Evolutionary conservation across 2,113 vertebrate genomes (phyloP), one percentile per base, ranked within the genome.

Genomic region (Microtus richardsoni): DNA sequence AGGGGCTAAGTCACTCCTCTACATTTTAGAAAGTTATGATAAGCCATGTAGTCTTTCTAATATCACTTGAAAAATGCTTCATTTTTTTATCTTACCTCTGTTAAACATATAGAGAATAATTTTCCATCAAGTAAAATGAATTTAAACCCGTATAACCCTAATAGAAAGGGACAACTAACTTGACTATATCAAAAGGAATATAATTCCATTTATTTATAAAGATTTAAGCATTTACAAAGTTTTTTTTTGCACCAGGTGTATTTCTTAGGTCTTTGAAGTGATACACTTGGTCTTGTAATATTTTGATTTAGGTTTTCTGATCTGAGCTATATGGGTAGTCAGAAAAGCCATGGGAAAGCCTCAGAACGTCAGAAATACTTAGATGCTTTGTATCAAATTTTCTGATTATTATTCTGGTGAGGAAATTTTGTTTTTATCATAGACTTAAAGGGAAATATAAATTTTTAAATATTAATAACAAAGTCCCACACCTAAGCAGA

Each of bases 91-190:
- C 6, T 44, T 70, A 73, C 49, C 64, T 52, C 21, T 86, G 85
- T 86, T 78, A 94, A 92, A 94, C n/a, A 91, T 26, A 70, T 44
- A 94, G 0, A 82, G 24, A 1, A n/a, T 49, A 1, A 47, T 91
- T 86, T 92, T 52, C 24, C 28, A 74, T 66, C 49, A 58, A 88
- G 58, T 95, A 89, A 95, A 91, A 70, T 3, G 19, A 91, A 88
- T 84, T 84, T 54, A 70, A 74, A 74, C 7, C 74, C 90, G 68
- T 21, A 68, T 3, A 88, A 68, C 91, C 44, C 89, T 84, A 75
- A 47, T 39, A 49, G 77, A 24, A 89, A 95, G 68, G 60, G 4
- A 62, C 62, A 90, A 44, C 8, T 79, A 85, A 85, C 33, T 83
- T 90, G 0, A 74, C 9, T 92, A 54, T 2, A 39, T 33, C 28